phyloP scores from a whole-genome alignment of 64 coral and sea anemone species.

The Actinia tenebrosa region DNA sequence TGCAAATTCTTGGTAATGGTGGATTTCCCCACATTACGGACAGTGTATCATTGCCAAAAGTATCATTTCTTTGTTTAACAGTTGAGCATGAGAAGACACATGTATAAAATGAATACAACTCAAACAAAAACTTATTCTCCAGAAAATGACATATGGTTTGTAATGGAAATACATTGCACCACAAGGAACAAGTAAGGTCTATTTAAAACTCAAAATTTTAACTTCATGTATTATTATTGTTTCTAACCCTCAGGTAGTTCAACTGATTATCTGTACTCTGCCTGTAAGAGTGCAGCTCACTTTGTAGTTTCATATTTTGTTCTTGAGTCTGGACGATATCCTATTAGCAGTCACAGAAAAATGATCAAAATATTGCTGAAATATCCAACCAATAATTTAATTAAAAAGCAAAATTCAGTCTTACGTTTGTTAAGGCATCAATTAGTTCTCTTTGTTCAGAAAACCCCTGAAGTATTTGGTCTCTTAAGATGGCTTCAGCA shows the following conservation, averaged over 20 bases:
- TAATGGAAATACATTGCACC: too few relatives aligned
- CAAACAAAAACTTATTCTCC: too few relatives aligned
- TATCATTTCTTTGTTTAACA: too few relatives aligned
- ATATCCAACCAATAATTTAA: neutral
- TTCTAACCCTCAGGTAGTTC: constrained; percentile 74
- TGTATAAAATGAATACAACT: too few relatives aligned
- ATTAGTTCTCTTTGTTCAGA: constrained; percentile 71
- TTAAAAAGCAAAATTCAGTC: neutral
- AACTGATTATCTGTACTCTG: constrained; percentile 76
- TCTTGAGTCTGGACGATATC: constrained; percentile 83
- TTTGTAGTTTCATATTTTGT: constrained; percentile 59
- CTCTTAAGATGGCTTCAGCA: constrained; percentile 70
- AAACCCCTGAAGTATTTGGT: constrained; percentile 86
- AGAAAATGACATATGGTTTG: too few relatives aligned
- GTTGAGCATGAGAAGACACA: too few relatives aligned
- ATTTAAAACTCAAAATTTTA: too few relatives aligned
- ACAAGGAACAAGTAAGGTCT: neutral
- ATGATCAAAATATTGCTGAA: too few relatives aligned
- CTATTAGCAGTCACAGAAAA: constrained; percentile 24
- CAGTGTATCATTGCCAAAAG: too few relatives aligned
- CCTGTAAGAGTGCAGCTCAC: constrained; percentile 50
- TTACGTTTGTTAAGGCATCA: constrained; percentile 88
- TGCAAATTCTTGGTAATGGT: too few relatives aligned
- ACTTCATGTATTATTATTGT: neutral
- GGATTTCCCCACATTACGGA: too few relatives aligned